Percentiles rank a stretch among this genome's conserved stretches.
Evolutionary conservation across 2,888 invertebrate genomes (phyloP).

Genomic region (Cremastinae sp.): DNA sequence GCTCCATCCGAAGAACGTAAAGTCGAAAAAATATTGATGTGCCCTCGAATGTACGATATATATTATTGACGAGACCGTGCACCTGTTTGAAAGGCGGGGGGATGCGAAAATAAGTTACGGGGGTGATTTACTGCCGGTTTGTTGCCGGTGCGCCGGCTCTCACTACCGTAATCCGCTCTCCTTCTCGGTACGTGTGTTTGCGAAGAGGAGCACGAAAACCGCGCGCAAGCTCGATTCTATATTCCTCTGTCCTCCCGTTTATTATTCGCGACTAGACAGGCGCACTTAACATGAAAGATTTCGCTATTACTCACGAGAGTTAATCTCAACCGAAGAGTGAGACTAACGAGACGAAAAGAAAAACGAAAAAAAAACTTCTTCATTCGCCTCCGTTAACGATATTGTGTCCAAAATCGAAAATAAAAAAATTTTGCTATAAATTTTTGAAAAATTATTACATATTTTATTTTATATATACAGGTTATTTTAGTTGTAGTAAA

Average conservation of each 20-base stretch:
- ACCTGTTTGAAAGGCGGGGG: slow-evolving; percentile 56
- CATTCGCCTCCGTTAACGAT: too few species aligned
- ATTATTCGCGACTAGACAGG: slow-evolving; percentile 44
- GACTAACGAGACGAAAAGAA: background rate
- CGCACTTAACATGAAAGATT: slow-evolving; percentile 46
- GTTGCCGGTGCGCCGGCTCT: slow-evolving; percentile 64
- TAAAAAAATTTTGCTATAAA: too few species aligned
- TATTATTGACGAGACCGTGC: slow-evolving; percentile 27
- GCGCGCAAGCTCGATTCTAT: slow-evolving; percentile 57
- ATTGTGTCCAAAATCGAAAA: too few species aligned
- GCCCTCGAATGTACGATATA: too few species aligned
- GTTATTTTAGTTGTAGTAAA: too few species aligned
- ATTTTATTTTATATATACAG: too few species aligned
- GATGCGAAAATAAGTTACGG: slow-evolving; percentile 65
- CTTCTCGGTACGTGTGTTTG: slow-evolving; percentile 64
- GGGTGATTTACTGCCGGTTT: slow-evolving; percentile 76
- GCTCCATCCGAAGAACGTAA: too few species aligned
- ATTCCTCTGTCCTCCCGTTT: slow-evolving; percentile 54
- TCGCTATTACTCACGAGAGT: slow-evolving; percentile 54
- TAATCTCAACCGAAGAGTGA: slow-evolving; percentile 36
- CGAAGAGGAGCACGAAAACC: slow-evolving; percentile 53
- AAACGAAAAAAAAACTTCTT: too few species aligned
- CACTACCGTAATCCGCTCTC: slow-evolving; percentile 33
- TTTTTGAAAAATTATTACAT: too few species aligned
- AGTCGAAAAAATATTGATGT: too few species aligned